Evolutionary conservation across 2,113 vertebrate species (phyloP).

Genomic region (Protobothrops mucrosquamatus): DNA sequence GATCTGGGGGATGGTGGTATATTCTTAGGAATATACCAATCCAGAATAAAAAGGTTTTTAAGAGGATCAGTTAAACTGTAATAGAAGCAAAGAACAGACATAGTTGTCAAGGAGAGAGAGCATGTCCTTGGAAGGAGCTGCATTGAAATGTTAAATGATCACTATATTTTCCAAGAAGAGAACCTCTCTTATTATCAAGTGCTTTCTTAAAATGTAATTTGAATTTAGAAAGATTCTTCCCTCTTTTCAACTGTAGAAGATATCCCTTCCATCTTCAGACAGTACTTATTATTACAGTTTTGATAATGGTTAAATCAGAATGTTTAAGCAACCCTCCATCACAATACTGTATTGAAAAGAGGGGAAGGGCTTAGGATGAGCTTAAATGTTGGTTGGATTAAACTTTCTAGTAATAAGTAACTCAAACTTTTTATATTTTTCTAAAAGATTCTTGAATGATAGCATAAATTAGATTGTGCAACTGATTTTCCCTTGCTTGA

Average conservation of each 20-base stretch:
- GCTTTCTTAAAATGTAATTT: background rate
- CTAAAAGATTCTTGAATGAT: conserved; percentile 7
- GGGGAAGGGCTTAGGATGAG: background rate
- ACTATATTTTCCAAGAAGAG: conserved; percentile 28
- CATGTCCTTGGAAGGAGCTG: background rate
- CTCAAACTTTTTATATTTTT: background rate
- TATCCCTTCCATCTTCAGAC: background rate
- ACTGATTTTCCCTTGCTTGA: background rate
- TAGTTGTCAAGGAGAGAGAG: background rate
- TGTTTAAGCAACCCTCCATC: conserved; percentile 35
- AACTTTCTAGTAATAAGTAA: conserved; percentile 27
- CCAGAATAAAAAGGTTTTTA: background rate
- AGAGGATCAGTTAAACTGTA: background rate
- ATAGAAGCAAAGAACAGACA: background rate
- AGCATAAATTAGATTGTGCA: background rate
- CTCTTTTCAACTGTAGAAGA: background rate
- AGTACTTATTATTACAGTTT: background rate
- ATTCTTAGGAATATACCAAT: background rate
- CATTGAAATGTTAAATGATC: conserved; percentile 27
- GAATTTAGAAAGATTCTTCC: background rate
- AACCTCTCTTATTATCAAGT: conserved; percentile 6
- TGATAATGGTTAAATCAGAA: conserved; percentile 43
- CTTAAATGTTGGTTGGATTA: background rate
- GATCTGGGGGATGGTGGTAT: background rate
- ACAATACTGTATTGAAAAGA: conserved; percentile 6